Evolutionary conservation across 2,113 vertebrate genomes (phyloP).

Genomic region (Aptenodytes forsteri): DNA sequence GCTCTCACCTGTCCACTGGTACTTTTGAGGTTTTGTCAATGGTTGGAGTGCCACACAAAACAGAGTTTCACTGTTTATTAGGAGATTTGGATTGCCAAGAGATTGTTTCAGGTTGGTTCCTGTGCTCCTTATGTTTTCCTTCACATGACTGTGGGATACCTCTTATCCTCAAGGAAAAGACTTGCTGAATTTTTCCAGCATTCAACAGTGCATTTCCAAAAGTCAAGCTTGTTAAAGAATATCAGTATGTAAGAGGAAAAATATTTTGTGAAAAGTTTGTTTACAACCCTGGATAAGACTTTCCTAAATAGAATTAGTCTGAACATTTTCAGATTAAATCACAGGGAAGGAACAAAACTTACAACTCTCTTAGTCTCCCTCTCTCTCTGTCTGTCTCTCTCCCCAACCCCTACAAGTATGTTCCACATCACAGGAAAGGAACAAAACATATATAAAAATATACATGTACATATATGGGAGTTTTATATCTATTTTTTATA

Average conservation of each 20-base stretch:
- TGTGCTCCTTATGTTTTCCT: not conserved
- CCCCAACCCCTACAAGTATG: rapidly evolving
- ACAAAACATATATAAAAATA: not conserved
- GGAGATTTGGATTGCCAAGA: not conserved
- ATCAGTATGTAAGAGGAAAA: not conserved
- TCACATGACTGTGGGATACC: no score
- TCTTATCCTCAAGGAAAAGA: not conserved
- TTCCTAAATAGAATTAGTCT: not conserved
- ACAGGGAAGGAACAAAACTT: not conserved
- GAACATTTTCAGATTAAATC: not conserved
- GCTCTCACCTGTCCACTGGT: not conserved
- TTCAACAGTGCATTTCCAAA: not conserved
- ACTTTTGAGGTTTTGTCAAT: not conserved
- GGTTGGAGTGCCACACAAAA: not conserved
- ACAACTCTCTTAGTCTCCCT: not conserved
- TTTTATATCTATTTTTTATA: not conserved
- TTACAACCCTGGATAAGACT: not conserved
- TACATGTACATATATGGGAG: no score
- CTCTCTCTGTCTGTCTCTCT: no score
- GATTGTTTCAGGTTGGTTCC: not conserved
- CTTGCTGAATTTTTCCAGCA: not conserved
- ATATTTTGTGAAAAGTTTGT: not conserved
- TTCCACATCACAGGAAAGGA: not conserved
- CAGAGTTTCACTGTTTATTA: not conserved
- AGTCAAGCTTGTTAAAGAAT: not conserved